A percentile compares a stretch with the other conserved stretches of the same genome.
These are phyloP conservation scores for Drosophila anomalata DNA, from an alignment of 2,888 invertebrate species.

Conservation along the genomic window DNA sequence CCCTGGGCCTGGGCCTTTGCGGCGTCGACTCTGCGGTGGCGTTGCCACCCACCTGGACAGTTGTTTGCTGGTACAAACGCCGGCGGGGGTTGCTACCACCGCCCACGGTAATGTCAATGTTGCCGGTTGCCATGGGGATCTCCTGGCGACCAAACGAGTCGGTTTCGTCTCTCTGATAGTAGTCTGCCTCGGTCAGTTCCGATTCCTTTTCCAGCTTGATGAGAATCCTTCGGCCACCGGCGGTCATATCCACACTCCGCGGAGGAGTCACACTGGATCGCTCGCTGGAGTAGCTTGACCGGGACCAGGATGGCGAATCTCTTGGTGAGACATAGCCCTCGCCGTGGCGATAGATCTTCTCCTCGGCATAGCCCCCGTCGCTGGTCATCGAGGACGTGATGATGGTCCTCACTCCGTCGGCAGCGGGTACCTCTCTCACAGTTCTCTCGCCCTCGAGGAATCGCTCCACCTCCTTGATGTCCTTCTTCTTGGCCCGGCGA, in stretches of 20 bases:
- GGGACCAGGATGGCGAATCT: slow-evolving; percentile 71
- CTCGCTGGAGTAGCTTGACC: slow-evolving; percentile 70
- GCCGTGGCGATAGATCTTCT: slow-evolving; percentile 81
- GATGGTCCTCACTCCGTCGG: slow-evolving; percentile 81
- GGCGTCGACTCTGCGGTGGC: slow-evolving; percentile 58
- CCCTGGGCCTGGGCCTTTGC: slow-evolving; percentile 60
- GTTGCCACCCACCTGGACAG: slow-evolving; percentile 72
- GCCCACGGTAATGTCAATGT: slow-evolving; percentile 82
- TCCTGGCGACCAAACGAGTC: slow-evolving; percentile 72
- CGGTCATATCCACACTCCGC: slow-evolving; percentile 79
- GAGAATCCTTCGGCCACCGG: slow-evolving; percentile 79
- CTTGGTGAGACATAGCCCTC: slow-evolving; percentile 80
- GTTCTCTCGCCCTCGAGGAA: slow-evolving; percentile 90
- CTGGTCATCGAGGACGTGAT: slow-evolving; percentile 81
- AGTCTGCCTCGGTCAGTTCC: slow-evolving; percentile 43
- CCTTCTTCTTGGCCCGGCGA: slow-evolving; percentile 58
- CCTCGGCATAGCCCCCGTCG: slow-evolving; percentile 79
- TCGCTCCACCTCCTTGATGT: slow-evolving; percentile 81
- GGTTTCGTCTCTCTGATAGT: slow-evolving; percentile 65
- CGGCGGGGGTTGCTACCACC: slow-evolving; percentile 78
- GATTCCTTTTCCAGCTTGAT: slow-evolving; percentile 79
- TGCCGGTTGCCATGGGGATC: slow-evolving; percentile 76
- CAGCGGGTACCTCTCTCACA: slow-evolving; percentile 85
- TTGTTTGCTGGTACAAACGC: slow-evolving; percentile 75
- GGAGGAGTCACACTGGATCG: slow-evolving; percentile 78